Evolutionary conservation across 2,113 vertebrate species (phyloP).

Genomic region (Polyodon spathula): DNA sequence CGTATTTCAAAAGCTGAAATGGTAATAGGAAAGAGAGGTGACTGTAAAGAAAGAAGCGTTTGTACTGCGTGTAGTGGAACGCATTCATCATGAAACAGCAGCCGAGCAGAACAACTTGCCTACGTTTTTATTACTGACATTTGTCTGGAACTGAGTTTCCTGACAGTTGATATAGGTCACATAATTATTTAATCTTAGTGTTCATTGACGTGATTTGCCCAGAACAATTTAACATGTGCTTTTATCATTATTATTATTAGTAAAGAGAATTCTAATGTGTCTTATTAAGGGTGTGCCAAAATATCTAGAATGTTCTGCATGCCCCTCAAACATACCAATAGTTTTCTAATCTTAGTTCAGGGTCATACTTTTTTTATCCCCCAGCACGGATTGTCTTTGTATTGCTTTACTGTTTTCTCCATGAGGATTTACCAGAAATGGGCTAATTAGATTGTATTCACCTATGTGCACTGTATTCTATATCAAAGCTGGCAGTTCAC

Average conservation of each 20-base stretch:
- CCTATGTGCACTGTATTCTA: background rate
- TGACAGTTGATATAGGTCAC: background rate
- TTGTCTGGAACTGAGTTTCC: no score
- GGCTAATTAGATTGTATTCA: background rate
- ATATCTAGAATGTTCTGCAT: background rate
- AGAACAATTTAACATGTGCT: conserved; percentile 1
- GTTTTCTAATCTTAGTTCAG: background rate
- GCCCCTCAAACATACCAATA: background rate
- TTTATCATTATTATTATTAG: background rate
- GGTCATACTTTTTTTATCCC: no score
- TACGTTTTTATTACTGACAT: background rate
- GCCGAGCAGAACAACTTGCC: background rate
- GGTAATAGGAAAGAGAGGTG: no score
- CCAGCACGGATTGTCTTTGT: no score
- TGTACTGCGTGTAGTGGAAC: no score
- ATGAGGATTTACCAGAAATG: background rate
- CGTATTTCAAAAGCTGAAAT: no score
- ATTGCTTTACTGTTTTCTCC: background rate
- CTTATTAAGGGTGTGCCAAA: no score
- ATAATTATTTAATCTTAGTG: background rate
- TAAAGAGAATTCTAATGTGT: conserved; percentile 3
- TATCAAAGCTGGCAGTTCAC: background rate
- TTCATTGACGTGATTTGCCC: background rate
- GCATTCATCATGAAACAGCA: no score
- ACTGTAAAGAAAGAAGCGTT: no score